Conservation (phyloP, 2,888 invertebrate genomes). For the Diaperis boleti region DNA sequence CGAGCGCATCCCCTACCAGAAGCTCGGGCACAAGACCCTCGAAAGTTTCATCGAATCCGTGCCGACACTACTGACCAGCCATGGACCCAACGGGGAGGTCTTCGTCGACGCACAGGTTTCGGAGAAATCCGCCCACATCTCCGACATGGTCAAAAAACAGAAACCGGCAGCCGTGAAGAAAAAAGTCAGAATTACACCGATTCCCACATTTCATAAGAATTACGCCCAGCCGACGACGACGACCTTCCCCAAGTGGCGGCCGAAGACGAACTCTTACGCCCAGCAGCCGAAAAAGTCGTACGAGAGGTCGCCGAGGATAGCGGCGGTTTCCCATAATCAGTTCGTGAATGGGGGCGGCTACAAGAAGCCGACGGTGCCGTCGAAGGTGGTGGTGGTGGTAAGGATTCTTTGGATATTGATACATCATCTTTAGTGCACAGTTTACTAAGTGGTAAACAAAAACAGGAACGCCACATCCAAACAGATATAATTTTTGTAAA, state of each 20-base stretch:
- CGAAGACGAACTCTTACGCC: conserved; percentile 47
- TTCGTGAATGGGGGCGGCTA: conserved; percentile 49
- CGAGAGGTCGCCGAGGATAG: conserved; percentile 52
- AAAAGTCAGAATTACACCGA: conserved; percentile 35
- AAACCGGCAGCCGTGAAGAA: conserved; percentile 52
- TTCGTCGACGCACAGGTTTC: conserved; percentile 71
- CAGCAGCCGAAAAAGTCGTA: conserved; percentile 38
- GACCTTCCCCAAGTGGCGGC: conserved; percentile 53
- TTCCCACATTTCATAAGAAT: conserved; percentile 2
- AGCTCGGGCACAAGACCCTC: conserved; percentile 71
- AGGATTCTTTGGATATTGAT: background rate
- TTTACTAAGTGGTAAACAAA: too few relatives aligned
- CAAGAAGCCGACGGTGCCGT: conserved; percentile 40
- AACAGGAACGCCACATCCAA: too few relatives aligned
- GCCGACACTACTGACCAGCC: conserved; percentile 71
- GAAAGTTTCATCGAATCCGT: conserved; percentile 72
- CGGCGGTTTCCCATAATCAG: conserved; percentile 59
- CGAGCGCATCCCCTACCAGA: conserved; percentile 72
- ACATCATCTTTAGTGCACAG: conserved; percentile 1
- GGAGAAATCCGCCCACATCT: conserved; percentile 73
- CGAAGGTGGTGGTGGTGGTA: conserved; percentile 48
- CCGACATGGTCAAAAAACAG: conserved; percentile 64
- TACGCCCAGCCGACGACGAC: conserved; percentile 17
- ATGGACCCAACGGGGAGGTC: conserved; percentile 68
- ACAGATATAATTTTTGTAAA: too few relatives aligned